phyloP scores from a whole-genome alignment of 2,888 invertebrate species.

The Lordiphosa andalusiaca region DNA sequence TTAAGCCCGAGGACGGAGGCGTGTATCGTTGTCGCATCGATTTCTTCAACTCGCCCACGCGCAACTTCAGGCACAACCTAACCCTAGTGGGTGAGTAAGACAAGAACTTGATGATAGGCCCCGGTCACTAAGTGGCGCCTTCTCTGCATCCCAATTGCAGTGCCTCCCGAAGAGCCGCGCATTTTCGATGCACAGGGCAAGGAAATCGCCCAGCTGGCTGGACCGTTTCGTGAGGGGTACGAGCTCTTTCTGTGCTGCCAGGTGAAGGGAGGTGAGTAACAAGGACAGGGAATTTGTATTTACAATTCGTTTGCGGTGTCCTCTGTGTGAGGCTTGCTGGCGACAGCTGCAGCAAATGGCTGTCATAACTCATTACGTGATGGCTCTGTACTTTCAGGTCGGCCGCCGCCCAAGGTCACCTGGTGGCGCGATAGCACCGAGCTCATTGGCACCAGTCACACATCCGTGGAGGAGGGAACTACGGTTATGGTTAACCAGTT shows the following conservation, averaged over 20 bases:
- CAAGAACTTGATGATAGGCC: no score
- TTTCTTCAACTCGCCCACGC: constrained; percentile 92
- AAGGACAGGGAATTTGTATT: not conserved
- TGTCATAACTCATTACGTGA: constrained; percentile 1
- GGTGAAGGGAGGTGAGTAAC: constrained; percentile 89
- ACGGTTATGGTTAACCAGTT: constrained; percentile 88
- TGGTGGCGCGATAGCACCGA: constrained; percentile 91
- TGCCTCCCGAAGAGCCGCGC: constrained; percentile 89
- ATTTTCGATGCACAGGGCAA: constrained; percentile 92
- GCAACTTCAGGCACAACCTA: constrained; percentile 91
- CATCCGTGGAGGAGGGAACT: constrained; percentile 83
- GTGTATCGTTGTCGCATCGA: constrained; percentile 93
- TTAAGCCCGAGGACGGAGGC: constrained; percentile 88
- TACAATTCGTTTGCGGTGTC: no score
- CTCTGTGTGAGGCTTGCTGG: constrained; percentile 3
- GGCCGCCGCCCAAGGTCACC: constrained; percentile 89
- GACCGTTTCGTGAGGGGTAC: constrained; percentile 93
- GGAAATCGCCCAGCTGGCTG: constrained; percentile 88
- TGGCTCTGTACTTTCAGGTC: constrained; percentile 82
- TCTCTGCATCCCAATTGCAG: constrained; percentile 80
- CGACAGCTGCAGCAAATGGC: constrained; percentile 8
- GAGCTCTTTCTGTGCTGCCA: constrained; percentile 91
- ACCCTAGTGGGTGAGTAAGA: constrained; percentile 90
- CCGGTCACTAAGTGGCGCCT: not conserved
- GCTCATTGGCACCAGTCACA: constrained; percentile 87